Percentiles rank a stretch among this genome's conserved stretches.
Conservation (phyloP, 2,888 invertebrate genomes). For the Gnatocerus cornutus region DNA sequence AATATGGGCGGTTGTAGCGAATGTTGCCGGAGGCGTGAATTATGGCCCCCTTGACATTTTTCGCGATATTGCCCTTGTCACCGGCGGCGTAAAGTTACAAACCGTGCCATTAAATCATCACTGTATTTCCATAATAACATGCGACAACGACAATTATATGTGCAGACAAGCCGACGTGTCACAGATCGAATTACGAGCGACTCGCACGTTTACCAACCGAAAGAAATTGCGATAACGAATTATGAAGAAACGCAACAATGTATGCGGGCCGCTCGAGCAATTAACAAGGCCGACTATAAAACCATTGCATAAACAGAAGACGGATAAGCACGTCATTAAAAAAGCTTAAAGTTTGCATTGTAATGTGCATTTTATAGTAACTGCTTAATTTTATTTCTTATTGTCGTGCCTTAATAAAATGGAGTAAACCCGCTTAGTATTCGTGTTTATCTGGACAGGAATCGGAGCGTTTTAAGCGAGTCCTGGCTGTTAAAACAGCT, state of each 20-base stretch:
- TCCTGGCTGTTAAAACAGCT: conserved; percentile 45
- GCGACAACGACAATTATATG: conserved; percentile 54
- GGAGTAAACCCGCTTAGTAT: conserved; percentile 49
- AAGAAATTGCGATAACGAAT: conserved; percentile 11
- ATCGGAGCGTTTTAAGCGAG: conserved; percentile 57
- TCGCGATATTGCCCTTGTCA: conserved; percentile 44
- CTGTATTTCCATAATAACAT: conserved; percentile 57
- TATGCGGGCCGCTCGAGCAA: conserved; percentile 17
- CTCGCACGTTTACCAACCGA: conserved; percentile 27
- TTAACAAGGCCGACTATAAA: conserved; percentile 26
- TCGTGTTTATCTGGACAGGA: conserved; percentile 59
- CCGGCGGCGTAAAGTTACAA: conserved; percentile 41
- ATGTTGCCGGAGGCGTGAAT: conserved; percentile 25
- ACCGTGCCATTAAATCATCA: conserved; percentile 46
- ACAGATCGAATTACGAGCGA: conserved; percentile 32
- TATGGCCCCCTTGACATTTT: conserved; percentile 41
- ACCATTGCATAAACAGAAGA: conserved; percentile 30
- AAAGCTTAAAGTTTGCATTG: conserved; percentile 42
- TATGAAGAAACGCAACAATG: conserved; percentile 21
- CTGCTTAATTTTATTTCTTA: conserved; percentile 51
- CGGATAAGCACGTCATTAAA: conserved; percentile 34
- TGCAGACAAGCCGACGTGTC: conserved; percentile 53
- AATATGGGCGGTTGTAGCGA: conserved; percentile 41
- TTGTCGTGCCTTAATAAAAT: conserved; percentile 55
- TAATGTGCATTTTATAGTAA: conserved; percentile 40